Evolutionary conservation across 92 coral and sea anemone species (phyloP).

Genomic region (Parazoanthus atlanticus): DNA sequence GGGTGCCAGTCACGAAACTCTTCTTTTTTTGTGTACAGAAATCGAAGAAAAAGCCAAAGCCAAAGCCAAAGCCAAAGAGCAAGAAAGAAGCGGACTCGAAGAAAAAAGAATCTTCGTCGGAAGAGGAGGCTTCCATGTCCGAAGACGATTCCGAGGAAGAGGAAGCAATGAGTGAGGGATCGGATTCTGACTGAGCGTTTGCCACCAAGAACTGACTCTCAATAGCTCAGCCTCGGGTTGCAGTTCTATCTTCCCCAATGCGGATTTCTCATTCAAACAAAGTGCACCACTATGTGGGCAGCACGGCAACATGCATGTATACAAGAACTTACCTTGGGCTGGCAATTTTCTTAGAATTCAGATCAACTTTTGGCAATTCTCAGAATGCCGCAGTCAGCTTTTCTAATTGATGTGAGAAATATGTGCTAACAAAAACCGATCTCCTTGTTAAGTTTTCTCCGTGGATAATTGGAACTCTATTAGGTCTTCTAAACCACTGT

Average conservation of each 20-base stretch:
- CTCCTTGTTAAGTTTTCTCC: too few relatives aligned
- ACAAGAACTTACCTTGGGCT: neutral
- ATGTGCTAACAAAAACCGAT: too few relatives aligned
- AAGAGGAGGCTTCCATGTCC: conserved; percentile 65
- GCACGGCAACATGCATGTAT: neutral
- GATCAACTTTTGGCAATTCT: too few relatives aligned
- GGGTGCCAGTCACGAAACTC: neutral
- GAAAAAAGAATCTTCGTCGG: conserved; percentile 67
- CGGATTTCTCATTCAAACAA: too few relatives aligned
- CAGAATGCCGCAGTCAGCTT: too few relatives aligned
- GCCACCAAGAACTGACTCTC: neutral
- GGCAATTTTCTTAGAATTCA: too few relatives aligned
- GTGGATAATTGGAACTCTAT: too few relatives aligned
- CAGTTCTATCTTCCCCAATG: neutral
- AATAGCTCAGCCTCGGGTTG: neutral
- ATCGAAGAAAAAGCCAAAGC: conserved; percentile 60
- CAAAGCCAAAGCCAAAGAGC: conserved; percentile 56
- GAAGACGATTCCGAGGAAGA: conserved; percentile 63
- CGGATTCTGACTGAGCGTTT: conserved; percentile 23
- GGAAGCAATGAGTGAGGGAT: conserved; percentile 52
- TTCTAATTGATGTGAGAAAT: too few relatives aligned
- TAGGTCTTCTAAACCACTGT: too few relatives aligned
- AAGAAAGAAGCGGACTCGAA: conserved; percentile 63
- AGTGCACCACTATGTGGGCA: neutral
- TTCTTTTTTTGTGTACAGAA: conserved; percentile 35